A percentile compares a stretch with the other conserved stretches of the same genome.
Evolutionary conservation across 2,797 vertebrate species (phyloP).

Genomic region (Salarias fasciatus): DNA sequence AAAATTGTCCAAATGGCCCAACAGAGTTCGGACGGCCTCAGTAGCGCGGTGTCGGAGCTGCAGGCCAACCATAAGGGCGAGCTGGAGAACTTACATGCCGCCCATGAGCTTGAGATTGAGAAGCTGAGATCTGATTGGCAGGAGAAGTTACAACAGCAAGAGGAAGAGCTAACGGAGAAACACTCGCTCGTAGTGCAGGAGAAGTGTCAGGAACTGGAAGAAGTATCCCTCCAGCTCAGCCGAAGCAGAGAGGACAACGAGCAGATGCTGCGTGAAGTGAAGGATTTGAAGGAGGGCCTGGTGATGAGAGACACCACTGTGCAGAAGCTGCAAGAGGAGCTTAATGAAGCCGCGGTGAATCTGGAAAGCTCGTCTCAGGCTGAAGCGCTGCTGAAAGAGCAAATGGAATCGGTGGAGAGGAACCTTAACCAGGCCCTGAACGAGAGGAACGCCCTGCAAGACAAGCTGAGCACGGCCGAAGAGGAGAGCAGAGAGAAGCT

Average conservation of each 20-base stretch:
- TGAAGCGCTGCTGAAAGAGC: constrained; percentile 83
- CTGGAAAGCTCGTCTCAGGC: constrained; percentile 80
- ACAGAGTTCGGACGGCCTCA: constrained; percentile 88
- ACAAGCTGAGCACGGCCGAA: constrained; percentile 77
- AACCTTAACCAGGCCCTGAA: constrained; percentile 85
- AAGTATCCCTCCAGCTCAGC: constrained; percentile 81
- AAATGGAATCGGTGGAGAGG: constrained; percentile 84
- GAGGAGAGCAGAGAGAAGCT: constrained; percentile 81
- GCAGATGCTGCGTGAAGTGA: constrained; percentile 73
- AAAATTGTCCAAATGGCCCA: constrained; percentile 92
- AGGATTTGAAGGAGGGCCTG: constrained; percentile 84
- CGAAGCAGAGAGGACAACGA: constrained; percentile 81
- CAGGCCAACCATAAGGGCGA: constrained; percentile 90
- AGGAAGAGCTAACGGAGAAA: constrained; percentile 87
- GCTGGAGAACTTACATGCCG: constrained; percentile 81
- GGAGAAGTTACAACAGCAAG: constrained; percentile 84
- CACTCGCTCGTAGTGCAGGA: constrained; percentile 84
- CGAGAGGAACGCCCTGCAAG: constrained; percentile 85
- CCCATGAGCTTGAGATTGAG: constrained; percentile 80
- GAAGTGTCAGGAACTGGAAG: constrained; percentile 85
- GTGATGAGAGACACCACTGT: constrained; percentile 80
- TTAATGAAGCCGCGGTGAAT: constrained; percentile 82
- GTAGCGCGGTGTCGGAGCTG: constrained; percentile 86
- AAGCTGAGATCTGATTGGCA: constrained; percentile 81
- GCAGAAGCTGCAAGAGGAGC: constrained; percentile 87